phyloP scores from a whole-genome alignment of 2,888 invertebrate species.

The Hypomecis punctinalis region DNA sequence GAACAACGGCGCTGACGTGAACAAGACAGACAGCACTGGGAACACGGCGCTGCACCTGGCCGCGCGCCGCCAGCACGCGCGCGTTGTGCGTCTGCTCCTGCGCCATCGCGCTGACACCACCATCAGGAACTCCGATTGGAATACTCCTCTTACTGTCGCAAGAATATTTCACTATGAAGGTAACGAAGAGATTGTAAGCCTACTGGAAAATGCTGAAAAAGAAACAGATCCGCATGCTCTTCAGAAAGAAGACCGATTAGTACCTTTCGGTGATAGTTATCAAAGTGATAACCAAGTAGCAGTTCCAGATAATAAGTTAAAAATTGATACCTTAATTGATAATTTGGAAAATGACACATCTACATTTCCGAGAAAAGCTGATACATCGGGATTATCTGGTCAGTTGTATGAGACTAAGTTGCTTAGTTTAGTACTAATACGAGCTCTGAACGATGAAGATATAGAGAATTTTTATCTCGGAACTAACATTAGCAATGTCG shows the following conservation, averaged over 20 bases:
- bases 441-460: conserved; percentile 47
- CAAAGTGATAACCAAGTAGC: conserved; percentile 7
- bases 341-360: neutral
- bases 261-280: neutral
- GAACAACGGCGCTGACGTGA: conserved; percentile 28
- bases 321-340: neutral
- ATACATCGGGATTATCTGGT: conserved; percentile 39
- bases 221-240: neutral
- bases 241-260: neutral
- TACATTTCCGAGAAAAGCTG: conserved; percentile 32
- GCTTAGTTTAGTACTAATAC: conserved; percentile 47
- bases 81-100: neutral
- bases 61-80: neutral
- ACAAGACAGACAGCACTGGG: neutral
- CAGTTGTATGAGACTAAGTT: conserved; percentile 49
- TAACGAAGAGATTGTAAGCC: conserved; percentile 24
- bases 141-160: conserved; percentile 45
- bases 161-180: conserved; percentile 18
- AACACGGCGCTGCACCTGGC: neutral
- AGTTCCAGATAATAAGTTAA: neutral
- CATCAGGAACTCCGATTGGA: conserved; percentile 36
- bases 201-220: conserved; percentile 10
- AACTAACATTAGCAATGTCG: conserved; percentile 53
- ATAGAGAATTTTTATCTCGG: conserved; percentile 51
- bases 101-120: conserved; percentile 29